phyloP scores from a whole-genome alignment of 2,113 vertebrate genomes.

The Myrmecobius fasciatus region DNA sequence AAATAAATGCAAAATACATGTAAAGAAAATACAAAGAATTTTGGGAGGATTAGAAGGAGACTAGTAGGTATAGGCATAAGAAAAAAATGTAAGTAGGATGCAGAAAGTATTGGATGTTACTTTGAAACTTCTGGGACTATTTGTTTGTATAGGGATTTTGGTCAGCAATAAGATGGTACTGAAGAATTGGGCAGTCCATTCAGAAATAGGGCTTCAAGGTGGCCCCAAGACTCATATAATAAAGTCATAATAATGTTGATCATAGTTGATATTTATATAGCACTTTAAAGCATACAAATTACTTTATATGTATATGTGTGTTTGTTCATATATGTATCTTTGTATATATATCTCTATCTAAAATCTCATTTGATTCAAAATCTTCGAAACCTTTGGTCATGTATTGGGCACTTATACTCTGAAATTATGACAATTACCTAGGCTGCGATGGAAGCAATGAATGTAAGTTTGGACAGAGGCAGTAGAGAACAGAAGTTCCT shows the following conservation, averaged over 20 bases:
- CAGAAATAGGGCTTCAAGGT: not conserved
- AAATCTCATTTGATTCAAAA: not conserved
- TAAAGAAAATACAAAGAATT: not conserved
- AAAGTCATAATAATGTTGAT: not conserved
- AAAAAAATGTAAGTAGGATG: not conserved
- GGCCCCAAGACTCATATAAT: not conserved
- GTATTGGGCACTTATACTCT: not conserved
- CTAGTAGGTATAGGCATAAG: not conserved
- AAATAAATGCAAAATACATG: not conserved
- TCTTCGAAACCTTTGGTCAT: not conserved
- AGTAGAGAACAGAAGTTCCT: not conserved
- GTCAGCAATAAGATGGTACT: not conserved
- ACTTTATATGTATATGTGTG: not conserved
- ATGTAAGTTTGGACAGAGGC: not conserved
- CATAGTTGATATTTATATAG: not conserved
- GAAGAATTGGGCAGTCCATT: not conserved
- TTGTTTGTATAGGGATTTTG: not conserved
- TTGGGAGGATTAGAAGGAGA: not conserved
- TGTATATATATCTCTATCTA: too few species aligned
- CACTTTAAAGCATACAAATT: not conserved
- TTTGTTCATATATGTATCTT: too few species aligned
- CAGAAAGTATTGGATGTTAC: not conserved
- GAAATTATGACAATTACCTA: not conserved
- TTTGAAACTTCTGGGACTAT: not conserved
- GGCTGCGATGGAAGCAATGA: not conserved